A percentile compares a stretch with the other conserved stretches of the same genome.
These are phyloP conservation scores for Smittia sp. DNA, from an alignment of 2,888 invertebrate species.

Conservation along the genomic window DNA sequence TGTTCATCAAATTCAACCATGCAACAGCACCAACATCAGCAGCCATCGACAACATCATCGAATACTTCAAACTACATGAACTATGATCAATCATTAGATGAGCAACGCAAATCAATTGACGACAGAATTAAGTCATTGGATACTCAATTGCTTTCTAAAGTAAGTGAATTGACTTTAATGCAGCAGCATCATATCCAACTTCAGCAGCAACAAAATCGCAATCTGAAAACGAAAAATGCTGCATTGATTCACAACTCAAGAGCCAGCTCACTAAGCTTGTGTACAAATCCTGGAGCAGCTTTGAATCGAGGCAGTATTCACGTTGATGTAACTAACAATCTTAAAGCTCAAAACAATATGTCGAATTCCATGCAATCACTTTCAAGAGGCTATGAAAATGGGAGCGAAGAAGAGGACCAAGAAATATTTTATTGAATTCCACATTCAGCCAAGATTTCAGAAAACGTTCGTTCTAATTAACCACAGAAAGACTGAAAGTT, in stretches of 20 bases:
- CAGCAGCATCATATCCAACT: conserved; percentile 40
- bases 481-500: background rate
- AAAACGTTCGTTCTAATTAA: background rate
- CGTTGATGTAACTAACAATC: conserved; percentile 37
- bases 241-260: conserved; percentile 33
- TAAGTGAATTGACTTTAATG: conserved; percentile 43
- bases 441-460: background rate
- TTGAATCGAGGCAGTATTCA: conserved; percentile 8
- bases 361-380: conserved; percentile 34
- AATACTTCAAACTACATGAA: conserved; percentile 38
- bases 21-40: conserved; percentile 36
- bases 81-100: conserved; percentile 41
- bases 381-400: background rate
- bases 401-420: conserved; percentile 23
- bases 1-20: conserved; percentile 27
- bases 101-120: conserved; percentile 43
- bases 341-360: background rate
- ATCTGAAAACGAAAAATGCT: conserved; percentile 35
- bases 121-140: conserved; percentile 45
- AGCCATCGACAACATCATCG: conserved; percentile 41
- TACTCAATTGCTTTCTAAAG: conserved; percentile 45
- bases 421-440: conserved; percentile 35
- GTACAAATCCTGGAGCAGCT: background rate
- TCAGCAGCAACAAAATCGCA: conserved; percentile 40
- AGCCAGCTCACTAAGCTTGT: conserved; percentile 31